phyloP scores from a whole-genome alignment of 2,888 invertebrate species.

The Elegia similella region DNA sequence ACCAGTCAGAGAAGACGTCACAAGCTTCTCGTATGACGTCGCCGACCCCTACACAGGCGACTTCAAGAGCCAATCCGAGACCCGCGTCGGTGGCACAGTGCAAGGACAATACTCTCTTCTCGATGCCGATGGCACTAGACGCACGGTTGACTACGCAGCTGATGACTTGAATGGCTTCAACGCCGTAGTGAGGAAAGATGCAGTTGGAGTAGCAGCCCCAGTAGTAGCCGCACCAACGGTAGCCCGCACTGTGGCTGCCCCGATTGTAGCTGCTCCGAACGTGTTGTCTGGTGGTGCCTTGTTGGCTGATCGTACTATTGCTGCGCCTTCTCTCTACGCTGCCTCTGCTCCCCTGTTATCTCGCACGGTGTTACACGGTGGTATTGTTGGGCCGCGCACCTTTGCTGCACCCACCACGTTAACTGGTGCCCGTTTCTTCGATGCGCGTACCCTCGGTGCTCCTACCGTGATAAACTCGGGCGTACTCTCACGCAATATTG shows the following conservation, averaged over 20 bases:
- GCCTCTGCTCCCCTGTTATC: conserved; percentile 28
- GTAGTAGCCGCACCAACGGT: conserved; percentile 43
- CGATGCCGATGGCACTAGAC: conserved; percentile 79
- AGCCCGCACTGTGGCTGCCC: conserved; percentile 38
- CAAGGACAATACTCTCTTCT: conserved; percentile 80
- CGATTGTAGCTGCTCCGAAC: conserved; percentile 31
- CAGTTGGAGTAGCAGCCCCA: conserved; percentile 57
- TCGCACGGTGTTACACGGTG: conserved; percentile 9
- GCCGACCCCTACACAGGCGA: conserved; percentile 82
- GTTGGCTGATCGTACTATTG: conserved; percentile 24
- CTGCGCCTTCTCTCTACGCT: conserved; percentile 29
- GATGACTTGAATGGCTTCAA: conserved; percentile 82
- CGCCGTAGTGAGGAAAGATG: conserved; percentile 80
- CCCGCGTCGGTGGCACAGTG: conserved; percentile 76
- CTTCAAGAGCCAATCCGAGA: conserved; percentile 80
- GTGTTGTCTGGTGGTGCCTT: conserved; percentile 8
- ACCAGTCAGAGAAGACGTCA: conserved; percentile 73
- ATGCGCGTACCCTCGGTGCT: background rate
- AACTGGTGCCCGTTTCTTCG: conserved; percentile 25
- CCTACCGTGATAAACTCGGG: background rate
- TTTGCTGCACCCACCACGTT: conserved; percentile 28
- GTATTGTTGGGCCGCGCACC: conserved; percentile 18
- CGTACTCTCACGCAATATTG: too few relatives aligned
- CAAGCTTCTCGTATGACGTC: conserved; percentile 80
- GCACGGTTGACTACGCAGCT: conserved; percentile 81